Conservation (phyloP, 2,113 vertebrate genomes). For the Microtus pennsylvanicus region DNA sequence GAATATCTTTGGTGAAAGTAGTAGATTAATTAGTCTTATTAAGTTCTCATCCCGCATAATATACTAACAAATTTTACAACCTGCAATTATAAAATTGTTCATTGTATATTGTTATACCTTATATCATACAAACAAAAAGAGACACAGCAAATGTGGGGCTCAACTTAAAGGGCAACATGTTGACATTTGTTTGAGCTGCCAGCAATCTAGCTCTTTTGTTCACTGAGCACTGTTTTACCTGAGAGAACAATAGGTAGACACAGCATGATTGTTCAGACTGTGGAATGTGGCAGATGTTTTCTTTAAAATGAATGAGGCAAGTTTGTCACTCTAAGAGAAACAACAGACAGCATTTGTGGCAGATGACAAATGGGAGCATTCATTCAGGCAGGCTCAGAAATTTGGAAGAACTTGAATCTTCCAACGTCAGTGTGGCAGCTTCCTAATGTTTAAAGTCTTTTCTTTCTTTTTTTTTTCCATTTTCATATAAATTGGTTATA, state of each 20-base stretch:
- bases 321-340: neutral
- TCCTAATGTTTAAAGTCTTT: neutral
- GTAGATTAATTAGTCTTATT: neutral
- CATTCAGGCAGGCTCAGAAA: neutral
- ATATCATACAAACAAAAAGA: neutral
- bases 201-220: neutral
- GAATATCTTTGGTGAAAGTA: neutral
- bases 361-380: neutral
- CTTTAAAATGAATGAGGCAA: conserved; percentile 53
- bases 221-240: neutral
- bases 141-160: neutral
- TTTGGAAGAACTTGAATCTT: neutral
- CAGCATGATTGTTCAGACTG: neutral
- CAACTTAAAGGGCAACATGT: neutral
- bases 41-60: neutral
- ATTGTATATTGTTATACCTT: neutral
- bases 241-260: neutral
- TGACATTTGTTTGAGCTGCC: neutral
- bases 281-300: conserved; percentile 25
- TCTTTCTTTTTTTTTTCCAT: neutral
- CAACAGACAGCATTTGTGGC: neutral
- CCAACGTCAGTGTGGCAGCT: neutral
- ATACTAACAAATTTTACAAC: neutral
- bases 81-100: neutral
- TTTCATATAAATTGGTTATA: conserved; percentile 31